Evolutionary conservation across 1,140 invertebrate species (phyloP), one percentile per base, ranked within the genome.

Genomic region (Drosophila ironensis): DNA sequence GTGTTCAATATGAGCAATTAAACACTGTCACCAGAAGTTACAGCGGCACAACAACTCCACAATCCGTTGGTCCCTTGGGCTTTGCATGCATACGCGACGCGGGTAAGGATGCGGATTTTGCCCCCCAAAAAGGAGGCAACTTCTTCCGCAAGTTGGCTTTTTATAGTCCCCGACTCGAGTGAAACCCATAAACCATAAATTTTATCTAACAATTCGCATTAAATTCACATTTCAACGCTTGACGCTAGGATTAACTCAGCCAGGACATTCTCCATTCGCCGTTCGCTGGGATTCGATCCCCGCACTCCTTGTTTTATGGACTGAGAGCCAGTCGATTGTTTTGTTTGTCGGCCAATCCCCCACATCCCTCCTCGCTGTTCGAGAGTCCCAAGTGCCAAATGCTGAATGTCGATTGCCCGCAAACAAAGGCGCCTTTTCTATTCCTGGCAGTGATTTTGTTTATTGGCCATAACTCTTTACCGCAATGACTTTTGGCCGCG

Each of bases 1-100:
- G 80, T 84, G 80, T 86, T 84, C 80, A 75, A 86, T 86, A 87
- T 87, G 71, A 86, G 75, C 80, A 86, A 86, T 86, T 86, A 86
- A 86, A 80, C 80, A 86, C 74, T 81, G 81, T 87, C 80, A 72
- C 75, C 67, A 86, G 78, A 68, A 80, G 60, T 80, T 60, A 64
- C 56, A 70, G 42, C 47, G 44, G 67, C 59, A 71, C 60, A 82
- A 71, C 57, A 66, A 44, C 60, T 38, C 37, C 25, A 11, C 33
- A 33, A 19, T 33, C 24, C 14, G n/a, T 16, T 25, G 9, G 24
- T 22, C 38, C 44, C 16, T 16, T 7, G 52, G 51, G 14, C 30
- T 50, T 50, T 69, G 66, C 66, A 69, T 69, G 33, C 25, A 5
- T 6, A 25, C 7, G 4, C 7, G 12, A 0, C n/a, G 6, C 3